Evolutionary conservation across 2,113 vertebrate genomes (phyloP), one percentile per base, ranked within the genome.

Genomic region (Silurus glanis): DNA sequence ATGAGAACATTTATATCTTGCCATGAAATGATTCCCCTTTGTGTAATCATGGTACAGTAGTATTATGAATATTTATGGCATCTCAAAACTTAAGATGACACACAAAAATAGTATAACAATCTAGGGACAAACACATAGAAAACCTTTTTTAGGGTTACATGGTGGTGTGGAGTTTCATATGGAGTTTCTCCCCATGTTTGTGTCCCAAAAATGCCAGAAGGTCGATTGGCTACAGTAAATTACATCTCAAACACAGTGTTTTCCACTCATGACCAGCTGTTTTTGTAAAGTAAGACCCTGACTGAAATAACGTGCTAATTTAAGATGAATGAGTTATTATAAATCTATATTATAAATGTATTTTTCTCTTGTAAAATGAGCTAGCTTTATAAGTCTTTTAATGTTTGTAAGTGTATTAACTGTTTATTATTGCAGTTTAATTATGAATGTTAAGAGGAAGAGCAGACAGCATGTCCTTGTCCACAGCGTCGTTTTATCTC

Each of bases 401-500:
- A 13, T 83, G 69, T 49, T 37, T 78, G 85, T 58, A 51, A 58
- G 72, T 56, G 85, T 56, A 49, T 67, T 76, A 82, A 47, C 51
- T 69, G 53, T 21, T 59, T 83, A 59, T 55, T 79, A 64, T 76
- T 59, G 19, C 53, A 74, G 72, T 85, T 79, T 19, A 28, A 71
- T 61, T 5, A 16, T 25, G 56, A 51, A 75, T 25, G 25, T 80
- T 58, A 55, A 53, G 47, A 62, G 58, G 78, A 76, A 37, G 83
- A 85, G 25, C 19, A 19, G n/a, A 47, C 53, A 64, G 59, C 71
- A 49, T 67, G 58, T 82, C 69, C 51, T 84, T 55, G 76, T 81
- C 37, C 58, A 62, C 45, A n/a, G 47, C 51, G 16, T 4, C 62
- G 84, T 81, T 37, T 83, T 78, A 84, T 88, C 76, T 78, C 69